Base-by-base conservation (phyloP, 2,797 vertebrate genomes). In the Crypturellus tataupa region DNA sequence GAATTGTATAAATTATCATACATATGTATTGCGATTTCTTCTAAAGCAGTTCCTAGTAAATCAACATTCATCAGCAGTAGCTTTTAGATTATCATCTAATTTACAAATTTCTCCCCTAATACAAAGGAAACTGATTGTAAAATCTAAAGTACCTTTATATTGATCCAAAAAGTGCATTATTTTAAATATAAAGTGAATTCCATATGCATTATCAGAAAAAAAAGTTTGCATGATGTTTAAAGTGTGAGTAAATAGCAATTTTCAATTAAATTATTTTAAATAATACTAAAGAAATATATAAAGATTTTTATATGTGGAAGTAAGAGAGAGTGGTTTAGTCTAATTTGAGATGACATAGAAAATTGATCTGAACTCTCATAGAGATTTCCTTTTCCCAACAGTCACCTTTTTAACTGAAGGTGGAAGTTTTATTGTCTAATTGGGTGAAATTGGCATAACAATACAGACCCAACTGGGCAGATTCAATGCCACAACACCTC, bases 1-100 rank as follows among this genome's bases (percentile, higher is more conserved):
- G 84, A 89, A 93, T 44, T 73, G 80, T 44, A 92, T 76, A 81
- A 91, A 85, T 94, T 81, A 91, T 17, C 64, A 70, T 67, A 73
- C 10, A 35, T 35, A 37, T 8, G 19, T 44, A 59, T 56, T 53
- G 23, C 39, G 47, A 79, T 82, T 85, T 87, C 17, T 84, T 79
- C 47, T 60, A 60, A 40, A 81, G 15, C 6, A 59, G 27, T 24
- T 86, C 47, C 47, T 27, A 76, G 63, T 35, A 67, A 93, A 94
- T 35, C 33, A 76, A 67, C 10, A 24, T 87, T 89, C 87, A 42
- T 19, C 59, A 63, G 39, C 5, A 87, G 55, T 10, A 17, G 18
- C 12, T 63, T 76, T 59, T 69, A 79, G 55, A 81, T 65, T 56
- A 55, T 11, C 25, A 20, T 68, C 35, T 80, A 58, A 76, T 3